A percentile compares a stretch with the other conserved stretches of the same genome.
Evolutionary conservation across 2,888 invertebrate genomes (phyloP).

Genomic region (Caenorhabditis zanzibari): DNA sequence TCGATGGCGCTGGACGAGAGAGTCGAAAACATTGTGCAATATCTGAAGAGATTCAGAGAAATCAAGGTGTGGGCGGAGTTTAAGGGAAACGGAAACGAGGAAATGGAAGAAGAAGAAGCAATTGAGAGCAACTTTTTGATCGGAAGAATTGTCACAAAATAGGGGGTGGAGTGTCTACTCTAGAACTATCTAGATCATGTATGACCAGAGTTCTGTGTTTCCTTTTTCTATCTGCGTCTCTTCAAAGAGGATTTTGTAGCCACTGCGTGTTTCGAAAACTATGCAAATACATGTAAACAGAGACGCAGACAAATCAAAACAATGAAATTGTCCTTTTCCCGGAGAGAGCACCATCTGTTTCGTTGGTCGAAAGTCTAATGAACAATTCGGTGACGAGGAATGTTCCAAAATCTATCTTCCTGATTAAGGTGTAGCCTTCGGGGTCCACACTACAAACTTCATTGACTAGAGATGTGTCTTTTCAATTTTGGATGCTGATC

Average conservation of each 20-base stretch:
- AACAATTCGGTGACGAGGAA: conserved; percentile 12
- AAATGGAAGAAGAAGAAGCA: not conserved
- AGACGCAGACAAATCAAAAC: conserved; percentile 6
- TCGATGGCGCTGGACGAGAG: conserved; percentile 63
- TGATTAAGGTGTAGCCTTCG: conserved; percentile 17
- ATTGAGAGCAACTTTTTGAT: conserved; percentile 38
- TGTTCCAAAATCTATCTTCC: not conserved
- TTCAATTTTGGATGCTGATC: too few relatives aligned
- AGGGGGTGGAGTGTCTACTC: not conserved
- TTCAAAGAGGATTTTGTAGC: conserved; percentile 29
- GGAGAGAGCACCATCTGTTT: conserved; percentile 1
- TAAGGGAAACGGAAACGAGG: not conserved
- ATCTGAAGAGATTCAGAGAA: conserved; percentile 47
- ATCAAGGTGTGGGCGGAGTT: conserved; percentile 25
- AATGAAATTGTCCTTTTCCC: not conserved
- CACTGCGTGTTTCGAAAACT: conserved; percentile 35
- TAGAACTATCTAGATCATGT: conserved; percentile 30
- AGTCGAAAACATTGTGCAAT: conserved; percentile 58
- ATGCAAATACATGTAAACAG: conserved; percentile 43
- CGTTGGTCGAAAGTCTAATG: not conserved
- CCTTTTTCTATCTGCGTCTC: conserved; percentile 28
- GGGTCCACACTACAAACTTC: not conserved
- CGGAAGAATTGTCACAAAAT: not conserved
- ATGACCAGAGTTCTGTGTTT: conserved; percentile 49
- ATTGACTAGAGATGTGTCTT: conserved; percentile 10